A percentile compares a stretch with the other conserved stretches of the same genome.
Conservation (phyloP, 2,797 vertebrate species). For the Austrolebias charrua region DNA sequence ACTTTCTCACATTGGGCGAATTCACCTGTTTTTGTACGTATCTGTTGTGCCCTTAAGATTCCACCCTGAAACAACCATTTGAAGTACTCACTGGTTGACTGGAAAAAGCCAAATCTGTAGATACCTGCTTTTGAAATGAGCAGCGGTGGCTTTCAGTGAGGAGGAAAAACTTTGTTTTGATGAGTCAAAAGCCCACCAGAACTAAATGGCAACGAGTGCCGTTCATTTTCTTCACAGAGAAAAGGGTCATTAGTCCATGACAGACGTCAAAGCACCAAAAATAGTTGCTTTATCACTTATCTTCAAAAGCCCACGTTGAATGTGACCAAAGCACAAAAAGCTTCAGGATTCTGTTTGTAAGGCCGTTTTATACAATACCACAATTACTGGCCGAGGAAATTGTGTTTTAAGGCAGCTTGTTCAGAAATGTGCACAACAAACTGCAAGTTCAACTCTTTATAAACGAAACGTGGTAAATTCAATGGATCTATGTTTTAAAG, state of each 20-base stretch:
- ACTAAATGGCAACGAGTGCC: conserved; percentile 42
- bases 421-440: conserved; percentile 42
- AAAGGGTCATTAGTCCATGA: conserved; percentile 55
- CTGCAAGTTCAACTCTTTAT: conserved; percentile 41
- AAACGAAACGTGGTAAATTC: conserved; percentile 20
- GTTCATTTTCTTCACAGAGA: conserved; percentile 58
- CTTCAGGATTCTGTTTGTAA: conserved; percentile 57
- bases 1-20: conserved; percentile 52
- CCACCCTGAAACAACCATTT: conserved; percentile 40
- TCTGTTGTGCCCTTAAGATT: conserved; percentile 37
- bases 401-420: conserved; percentile 33
- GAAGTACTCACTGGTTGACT: conserved; percentile 20
- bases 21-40: conserved; percentile 56
- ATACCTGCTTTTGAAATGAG: conserved; percentile 33
- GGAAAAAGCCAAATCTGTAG: conserved; percentile 21
- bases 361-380: conserved; percentile 30
- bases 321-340: conserved; percentile 69
- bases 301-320: conserved; percentile 79
- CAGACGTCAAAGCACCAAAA: conserved; percentile 57
- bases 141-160: conserved; percentile 5
- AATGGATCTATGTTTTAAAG: conserved; percentile 1
- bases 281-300: conserved; percentile 76
- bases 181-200: conserved; percentile 37
- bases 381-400: conserved; percentile 35
- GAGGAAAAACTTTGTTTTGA: conserved; percentile 15